Evolutionary conservation across 2,888 invertebrate genomes (phyloP).

Genomic region (Dugesia japonica): DNA sequence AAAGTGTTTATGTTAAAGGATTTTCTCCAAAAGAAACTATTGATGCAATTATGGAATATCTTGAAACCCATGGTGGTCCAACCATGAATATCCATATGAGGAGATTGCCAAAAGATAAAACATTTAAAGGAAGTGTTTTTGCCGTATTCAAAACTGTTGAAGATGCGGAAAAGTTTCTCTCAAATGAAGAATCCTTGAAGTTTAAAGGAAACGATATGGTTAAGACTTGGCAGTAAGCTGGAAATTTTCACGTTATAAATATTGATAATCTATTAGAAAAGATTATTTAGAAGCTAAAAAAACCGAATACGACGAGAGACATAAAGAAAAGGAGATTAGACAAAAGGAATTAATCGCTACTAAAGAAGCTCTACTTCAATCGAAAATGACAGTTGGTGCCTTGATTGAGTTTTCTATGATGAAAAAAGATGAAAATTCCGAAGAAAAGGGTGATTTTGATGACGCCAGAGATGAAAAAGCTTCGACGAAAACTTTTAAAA

Average conservation of each 20-base stretch:
- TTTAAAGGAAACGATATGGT: conserved; percentile 49
- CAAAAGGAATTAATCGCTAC: not conserved
- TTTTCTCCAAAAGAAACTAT: conserved; percentile 52
- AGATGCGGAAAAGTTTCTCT: conserved; percentile 63
- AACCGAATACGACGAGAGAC: not conserved
- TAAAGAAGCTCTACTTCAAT: not conserved
- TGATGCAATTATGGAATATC: conserved; percentile 60
- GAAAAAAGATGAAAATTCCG: conserved; percentile 43
- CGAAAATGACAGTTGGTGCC: conserved; percentile 50
- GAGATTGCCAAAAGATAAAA: conserved; percentile 40
- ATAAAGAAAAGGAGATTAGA: not conserved
- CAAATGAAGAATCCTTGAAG: conserved; percentile 55
- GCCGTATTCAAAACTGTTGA: conserved; percentile 67
- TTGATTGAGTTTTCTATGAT: conserved; percentile 58
- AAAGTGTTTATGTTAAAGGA: conserved; percentile 49
- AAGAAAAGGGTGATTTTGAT: not conserved
- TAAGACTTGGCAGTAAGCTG: conserved; percentile 39
- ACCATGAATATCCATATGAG: conserved; percentile 56
- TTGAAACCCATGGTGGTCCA: conserved; percentile 55
- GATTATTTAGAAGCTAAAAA: conserved; percentile 30
- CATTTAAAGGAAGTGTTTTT: conserved; percentile 66
- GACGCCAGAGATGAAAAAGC: not conserved
- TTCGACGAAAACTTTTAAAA: not conserved
- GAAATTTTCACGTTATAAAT: not conserved
- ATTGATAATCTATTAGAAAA: not conserved